These are phyloP conservation scores for Prostheceraeus crozeri DNA, from an alignment of 2,888 invertebrate genomes.

Conservation along the genomic window DNA sequence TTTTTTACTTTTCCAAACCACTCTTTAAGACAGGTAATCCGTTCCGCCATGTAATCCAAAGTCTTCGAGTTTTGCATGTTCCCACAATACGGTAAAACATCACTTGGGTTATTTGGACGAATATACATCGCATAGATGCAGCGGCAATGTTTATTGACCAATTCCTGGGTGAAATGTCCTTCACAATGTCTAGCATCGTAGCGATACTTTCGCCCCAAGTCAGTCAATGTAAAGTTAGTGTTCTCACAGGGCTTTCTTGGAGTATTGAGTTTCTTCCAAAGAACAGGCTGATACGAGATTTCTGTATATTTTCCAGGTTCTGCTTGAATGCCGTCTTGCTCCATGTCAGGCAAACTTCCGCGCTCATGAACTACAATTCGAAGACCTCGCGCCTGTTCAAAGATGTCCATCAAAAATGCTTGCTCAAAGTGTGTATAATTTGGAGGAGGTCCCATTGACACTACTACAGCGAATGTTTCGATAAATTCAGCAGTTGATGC, in stretches of 20 bases:
- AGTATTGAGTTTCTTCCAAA: conserved; percentile 34
- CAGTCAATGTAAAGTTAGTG: conserved; percentile 7
- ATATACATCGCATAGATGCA: conserved; percentile 29
- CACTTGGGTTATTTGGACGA: conserved; percentile 20
- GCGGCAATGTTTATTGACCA: conserved; percentile 33
- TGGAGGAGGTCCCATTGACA: conserved; percentile 33
- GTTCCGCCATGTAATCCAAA: background rate
- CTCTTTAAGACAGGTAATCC: background rate
- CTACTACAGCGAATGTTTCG: conserved; percentile 32
- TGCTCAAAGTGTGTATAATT: conserved; percentile 30
- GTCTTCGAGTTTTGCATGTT: background rate
- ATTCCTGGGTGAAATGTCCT: background rate
- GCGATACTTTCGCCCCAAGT: conserved; percentile 26
- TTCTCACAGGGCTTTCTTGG: conserved; percentile 35
- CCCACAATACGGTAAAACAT: conserved; percentile 30
- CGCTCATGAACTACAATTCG: conserved; percentile 35
- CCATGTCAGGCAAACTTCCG: conserved; percentile 38
- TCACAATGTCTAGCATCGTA: conserved; percentile 20
- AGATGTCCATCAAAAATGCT: conserved; percentile 35
- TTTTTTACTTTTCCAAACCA: background rate
- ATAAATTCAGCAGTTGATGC: background rate
- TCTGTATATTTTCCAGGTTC: conserved; percentile 39
- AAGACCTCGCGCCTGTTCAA: conserved; percentile 37
- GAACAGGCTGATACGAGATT: conserved; percentile 31
- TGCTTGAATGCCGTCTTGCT: conserved; percentile 35